Conservation (phyloP, 2,113 vertebrate species). For the Leucoraja erinaceus region DNA sequence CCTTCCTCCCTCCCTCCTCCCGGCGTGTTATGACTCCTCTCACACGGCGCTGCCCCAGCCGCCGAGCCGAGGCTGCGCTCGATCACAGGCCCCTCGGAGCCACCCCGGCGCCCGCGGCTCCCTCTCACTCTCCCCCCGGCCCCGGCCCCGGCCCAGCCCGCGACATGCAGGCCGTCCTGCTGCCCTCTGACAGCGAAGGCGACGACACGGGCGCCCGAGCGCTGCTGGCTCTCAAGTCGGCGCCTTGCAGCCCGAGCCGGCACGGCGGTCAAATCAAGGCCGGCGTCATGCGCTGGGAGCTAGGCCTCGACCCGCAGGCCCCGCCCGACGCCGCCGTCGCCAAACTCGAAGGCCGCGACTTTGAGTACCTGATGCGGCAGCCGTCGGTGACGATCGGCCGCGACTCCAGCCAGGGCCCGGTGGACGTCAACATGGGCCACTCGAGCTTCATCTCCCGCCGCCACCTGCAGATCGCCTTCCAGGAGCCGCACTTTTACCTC, state of each 20-base stretch:
- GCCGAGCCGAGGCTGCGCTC: neutral
- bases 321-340: conserved; percentile 48
- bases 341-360: conserved; percentile 68
- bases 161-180: conserved; percentile 40
- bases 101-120: neutral
- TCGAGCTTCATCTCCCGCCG: conserved; percentile 95
- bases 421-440: conserved; percentile 95
- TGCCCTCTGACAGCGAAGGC: conserved; percentile 53
- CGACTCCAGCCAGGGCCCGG: conserved; percentile 91
- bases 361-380: conserved; percentile 94
- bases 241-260: conserved; percentile 74
- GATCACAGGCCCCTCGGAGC: neutral
- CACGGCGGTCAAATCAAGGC: conserved; percentile 52
- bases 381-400: conserved; percentile 86
- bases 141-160: conserved; percentile 33
- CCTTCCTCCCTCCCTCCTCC: neutral
- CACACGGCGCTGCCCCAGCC: neutral
- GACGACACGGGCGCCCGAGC: conserved; percentile 82
- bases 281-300: conserved; percentile 40
- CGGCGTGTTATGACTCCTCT: neutral
- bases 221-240: conserved; percentile 76
- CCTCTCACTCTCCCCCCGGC: neutral
- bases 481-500: conserved; percentile 78
- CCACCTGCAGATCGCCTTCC: conserved; percentile 85
- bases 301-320: conserved; percentile 50